Evolutionary conservation across 2,888 invertebrate species (phyloP), one percentile per base, ranked within the genome.

Genomic region (Xestia c-nigrum): DNA sequence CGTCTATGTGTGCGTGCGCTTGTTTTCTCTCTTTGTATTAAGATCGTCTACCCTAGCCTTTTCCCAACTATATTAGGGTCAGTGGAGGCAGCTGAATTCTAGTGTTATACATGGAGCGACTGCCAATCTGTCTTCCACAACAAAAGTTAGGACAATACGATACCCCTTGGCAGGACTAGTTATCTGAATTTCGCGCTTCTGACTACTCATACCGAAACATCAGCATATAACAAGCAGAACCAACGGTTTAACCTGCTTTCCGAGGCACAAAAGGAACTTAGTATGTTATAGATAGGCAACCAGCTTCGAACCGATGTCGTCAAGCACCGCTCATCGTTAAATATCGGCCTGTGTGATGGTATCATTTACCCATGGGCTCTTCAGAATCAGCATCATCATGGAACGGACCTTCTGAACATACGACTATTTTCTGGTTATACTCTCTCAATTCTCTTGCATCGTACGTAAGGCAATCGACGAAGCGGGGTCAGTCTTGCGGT

Each of bases 401-500:
- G 0, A 31, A 59, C 16, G 0, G 10, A 16, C 12, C 71, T 76
- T 79, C 76, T 71, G 50, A 3, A 5, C 5, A 0, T 43, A 14
- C 16, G 7, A 16, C 6, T 43, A 9, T 43, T 9, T 67, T 55
- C 40, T 38, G 50, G 3, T 46, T 16, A 40, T 21, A 47, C 16
- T 61, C 52, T 31, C 57, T 76, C 66, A 55, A 31, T 78, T 72
- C 52, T 78, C 64, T 57, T 59, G 46, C 78, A 47, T 77, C 40
- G 57, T 76, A 55, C 16, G 55, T 46, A 70, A 63, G 38, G 57
- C 74, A 84, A 84, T 80, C 21, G 46, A 21, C 57, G 14, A 61
- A 72, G 67, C 43, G 46, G 55, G 47, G 61, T 57, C 67, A 43
- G 43, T 38, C 46, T 74, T 80, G 84, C 31, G 81, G 74, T 84